Evolutionary conservation across 2,113 vertebrate species (phyloP).

Genomic region (Euleptes europaea): DNA sequence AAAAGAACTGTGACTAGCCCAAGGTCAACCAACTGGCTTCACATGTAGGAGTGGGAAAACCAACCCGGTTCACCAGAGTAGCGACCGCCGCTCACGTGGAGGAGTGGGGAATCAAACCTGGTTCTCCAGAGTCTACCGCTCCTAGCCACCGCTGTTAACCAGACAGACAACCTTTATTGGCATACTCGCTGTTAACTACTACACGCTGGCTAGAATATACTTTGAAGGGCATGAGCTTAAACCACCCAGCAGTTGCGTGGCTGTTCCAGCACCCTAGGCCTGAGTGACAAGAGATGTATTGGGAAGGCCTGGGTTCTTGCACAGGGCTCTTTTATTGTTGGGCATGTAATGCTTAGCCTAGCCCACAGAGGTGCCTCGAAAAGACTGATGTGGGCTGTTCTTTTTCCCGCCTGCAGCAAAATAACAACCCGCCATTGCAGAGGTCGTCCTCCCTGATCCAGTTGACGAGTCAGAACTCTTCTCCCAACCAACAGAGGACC

Average conservation of each 20-base stretch:
- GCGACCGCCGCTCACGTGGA: too few species aligned
- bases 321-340: too few species aligned
- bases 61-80: too few species aligned
- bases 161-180: too few species aligned
- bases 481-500: constrained; percentile 81
- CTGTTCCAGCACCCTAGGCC: constrained; percentile 47
- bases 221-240: not conserved
- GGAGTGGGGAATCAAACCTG: too few species aligned
- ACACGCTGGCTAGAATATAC: too few species aligned
- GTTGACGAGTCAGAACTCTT: constrained; percentile 85
- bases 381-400: constrained; percentile 41
- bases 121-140: too few species aligned
- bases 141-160: too few species aligned
- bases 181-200: too few species aligned
- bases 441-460: constrained; percentile 86
- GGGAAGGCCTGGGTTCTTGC: constrained; percentile 20
- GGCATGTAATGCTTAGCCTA: not conserved
- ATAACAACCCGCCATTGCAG: constrained; percentile 70
- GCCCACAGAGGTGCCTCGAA: constrained; percentile 19
- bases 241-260: not conserved
- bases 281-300: constrained; percentile 39
- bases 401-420: constrained; percentile 72
- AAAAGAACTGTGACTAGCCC: too few species aligned
- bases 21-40: too few species aligned
- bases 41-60: too few species aligned